Evolutionary conservation across 2,888 invertebrate species (phyloP).

Genomic region (Boloria selene): DNA sequence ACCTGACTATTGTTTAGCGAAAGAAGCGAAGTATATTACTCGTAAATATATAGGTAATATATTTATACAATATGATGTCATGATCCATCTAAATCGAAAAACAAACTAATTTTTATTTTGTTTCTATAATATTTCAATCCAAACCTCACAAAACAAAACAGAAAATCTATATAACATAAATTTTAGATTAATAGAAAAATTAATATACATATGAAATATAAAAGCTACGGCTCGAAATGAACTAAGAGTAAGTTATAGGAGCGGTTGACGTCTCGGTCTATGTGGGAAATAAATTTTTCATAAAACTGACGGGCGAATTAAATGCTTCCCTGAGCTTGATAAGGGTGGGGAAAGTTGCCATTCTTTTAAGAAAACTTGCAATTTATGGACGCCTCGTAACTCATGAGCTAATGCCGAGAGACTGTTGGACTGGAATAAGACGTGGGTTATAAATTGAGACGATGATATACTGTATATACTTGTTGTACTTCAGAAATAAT

Average conservation of each 20-base stretch:
- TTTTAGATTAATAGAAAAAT: too few species aligned
- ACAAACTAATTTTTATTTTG: too few species aligned
- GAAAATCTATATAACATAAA: too few species aligned
- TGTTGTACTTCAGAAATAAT: not conserved
- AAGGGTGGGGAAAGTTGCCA: conserved; percentile 38
- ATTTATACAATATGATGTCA: too few species aligned
- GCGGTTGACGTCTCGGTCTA: conserved; percentile 30
- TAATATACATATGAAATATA: not conserved
- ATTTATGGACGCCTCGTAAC: conserved; percentile 36
- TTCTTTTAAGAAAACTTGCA: conserved; percentile 35
- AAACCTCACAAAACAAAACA: too few species aligned
- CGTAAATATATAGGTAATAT: too few species aligned
- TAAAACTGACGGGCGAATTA: conserved; percentile 53
- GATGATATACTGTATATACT: not conserved
- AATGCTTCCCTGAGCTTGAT: conserved; percentile 48
- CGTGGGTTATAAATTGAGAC: conserved; percentile 17
- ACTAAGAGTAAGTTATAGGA: conserved; percentile 21
- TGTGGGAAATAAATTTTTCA: conserved; percentile 50
- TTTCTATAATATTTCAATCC: too few species aligned
- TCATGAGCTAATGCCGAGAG: conserved; percentile 24
- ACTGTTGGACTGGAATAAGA: conserved; percentile 25
- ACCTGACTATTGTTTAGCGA: too few species aligned
- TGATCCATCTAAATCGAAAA: too few species aligned
- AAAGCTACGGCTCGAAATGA: conserved; percentile 7
- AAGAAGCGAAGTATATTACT: too few species aligned